Evolutionary conservation across 2,797 vertebrate species (phyloP).

Genomic region (Typhlichthys subterraneus): DNA sequence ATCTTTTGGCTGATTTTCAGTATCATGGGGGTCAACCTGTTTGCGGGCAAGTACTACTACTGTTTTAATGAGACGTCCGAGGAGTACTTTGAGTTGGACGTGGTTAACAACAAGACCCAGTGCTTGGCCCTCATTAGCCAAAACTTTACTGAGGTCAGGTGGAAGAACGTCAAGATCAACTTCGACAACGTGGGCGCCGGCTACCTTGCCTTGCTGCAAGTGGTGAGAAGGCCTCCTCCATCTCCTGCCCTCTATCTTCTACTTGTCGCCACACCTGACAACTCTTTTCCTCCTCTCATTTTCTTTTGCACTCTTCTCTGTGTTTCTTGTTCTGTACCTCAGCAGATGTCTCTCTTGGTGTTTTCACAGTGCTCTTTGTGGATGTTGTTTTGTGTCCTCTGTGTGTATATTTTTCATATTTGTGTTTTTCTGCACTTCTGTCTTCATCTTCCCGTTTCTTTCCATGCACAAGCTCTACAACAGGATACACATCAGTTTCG

Average conservation of each 20-base stretch:
- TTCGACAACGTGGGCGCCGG: constrained; percentile 98
- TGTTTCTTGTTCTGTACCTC: constrained; percentile 15
- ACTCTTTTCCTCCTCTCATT: constrained; percentile 33
- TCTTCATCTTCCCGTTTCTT: constrained; percentile 48
- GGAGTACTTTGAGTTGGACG: constrained; percentile 78
- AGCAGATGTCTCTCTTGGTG: constrained; percentile 23
- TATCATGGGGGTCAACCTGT: constrained; percentile 99
- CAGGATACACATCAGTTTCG: constrained; percentile 65
- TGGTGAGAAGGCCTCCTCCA: constrained; percentile 80
- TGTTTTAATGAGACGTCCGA: constrained; percentile 94
- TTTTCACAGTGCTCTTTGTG: constrained; percentile 28
- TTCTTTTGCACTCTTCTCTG: constrained; percentile 11
- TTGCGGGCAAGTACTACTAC: constrained; percentile 99
- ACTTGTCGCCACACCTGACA: constrained; percentile 8
- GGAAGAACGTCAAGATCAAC: constrained; percentile 99
- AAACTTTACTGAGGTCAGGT: constrained; percentile 91
- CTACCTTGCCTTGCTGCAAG: constrained; percentile 95
- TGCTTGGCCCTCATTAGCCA: constrained; percentile 82
- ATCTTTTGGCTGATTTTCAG: constrained; percentile 99
- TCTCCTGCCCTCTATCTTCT: constrained; percentile 1
- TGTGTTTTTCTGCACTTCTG: constrained; percentile 46
- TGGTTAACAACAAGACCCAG: constrained; percentile 91
- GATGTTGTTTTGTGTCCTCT: constrained; percentile 25
- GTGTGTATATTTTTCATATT: constrained; percentile 29
- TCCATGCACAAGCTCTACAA: constrained; percentile 60